A percentile compares a stretch with the other conserved stretches of the same genome.
These are phyloP conservation scores for Pogonocichla stellata DNA, from an alignment of 2,113 vertebrate genomes.

Conservation along the genomic window DNA sequence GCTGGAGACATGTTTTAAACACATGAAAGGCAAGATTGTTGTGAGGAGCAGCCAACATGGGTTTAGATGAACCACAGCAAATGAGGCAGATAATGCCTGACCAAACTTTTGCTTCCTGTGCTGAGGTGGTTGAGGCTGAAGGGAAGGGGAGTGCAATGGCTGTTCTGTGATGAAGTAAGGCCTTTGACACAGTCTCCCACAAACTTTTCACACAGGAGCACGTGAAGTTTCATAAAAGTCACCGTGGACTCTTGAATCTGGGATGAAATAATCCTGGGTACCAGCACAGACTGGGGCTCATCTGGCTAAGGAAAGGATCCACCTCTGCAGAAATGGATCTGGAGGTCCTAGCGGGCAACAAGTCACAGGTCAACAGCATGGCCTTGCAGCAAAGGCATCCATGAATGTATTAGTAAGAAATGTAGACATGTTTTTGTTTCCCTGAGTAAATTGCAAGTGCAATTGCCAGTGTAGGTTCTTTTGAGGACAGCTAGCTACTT, in stretches of 20 bases:
- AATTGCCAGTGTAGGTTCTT: not conserved
- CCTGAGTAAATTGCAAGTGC: not conserved
- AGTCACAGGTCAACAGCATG: not conserved
- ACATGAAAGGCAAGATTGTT: not conserved
- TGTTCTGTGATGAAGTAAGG: not conserved
- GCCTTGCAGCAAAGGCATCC: not conserved
- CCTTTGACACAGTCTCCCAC: not conserved
- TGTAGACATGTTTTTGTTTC: not conserved
- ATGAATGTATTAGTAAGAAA: not conserved
- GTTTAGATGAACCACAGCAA: not conserved
- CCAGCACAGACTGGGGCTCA: not conserved
- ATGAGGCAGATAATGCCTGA: not conserved
- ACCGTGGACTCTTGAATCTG: fast-evolving
- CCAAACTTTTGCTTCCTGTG: not conserved
- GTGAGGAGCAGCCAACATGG: not conserved
- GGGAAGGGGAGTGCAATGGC: not conserved
- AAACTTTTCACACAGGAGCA: not conserved
- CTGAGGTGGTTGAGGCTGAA: not conserved
- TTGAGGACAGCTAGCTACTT: not conserved
- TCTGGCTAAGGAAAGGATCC: not conserved
- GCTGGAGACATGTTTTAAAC: not conserved
- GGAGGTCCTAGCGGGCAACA: not conserved
- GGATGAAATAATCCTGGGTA: fast-evolving
- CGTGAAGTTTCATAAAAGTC: not conserved
- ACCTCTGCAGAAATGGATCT: not conserved